Base-by-base conservation (phyloP, 1,140 invertebrate species). In the Conopomorpha cramerella region DNA sequence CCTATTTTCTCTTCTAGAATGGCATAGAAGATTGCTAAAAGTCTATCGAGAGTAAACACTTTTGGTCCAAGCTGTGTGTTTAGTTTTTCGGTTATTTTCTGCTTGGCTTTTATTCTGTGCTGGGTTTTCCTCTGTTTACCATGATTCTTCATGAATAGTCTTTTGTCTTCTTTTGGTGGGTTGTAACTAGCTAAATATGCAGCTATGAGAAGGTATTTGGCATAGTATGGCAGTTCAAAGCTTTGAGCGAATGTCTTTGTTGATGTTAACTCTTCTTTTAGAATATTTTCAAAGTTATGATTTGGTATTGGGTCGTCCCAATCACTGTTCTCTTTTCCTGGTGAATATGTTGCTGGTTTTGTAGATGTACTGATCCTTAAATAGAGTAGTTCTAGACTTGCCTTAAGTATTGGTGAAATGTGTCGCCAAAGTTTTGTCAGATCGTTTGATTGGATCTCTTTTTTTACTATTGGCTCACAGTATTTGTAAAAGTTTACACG, bases 101-200 rank as follows among this genome's bases (percentile, higher is more conserved):
- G 81, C 51, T 78, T 80, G 1, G 81, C 80, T 46, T 81, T 83
- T 0, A 76, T 79, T 49, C 80, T 81, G 49, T 84, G 82, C 53
- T 81, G 51, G 34, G 74, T 66, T 52, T 83, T 83, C 45, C 78
- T 64, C 62, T 84, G 77, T 58, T 83, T 81, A 17, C 82, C 84
- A 68, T 88, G 81, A 63, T 86, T 63, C 79, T 92, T 92, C 52
- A 90, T 81, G 58, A 93, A 95, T 2, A 93, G 63, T 35, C 87
- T 78, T 56, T 89, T 91, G 62, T 96, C 93, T 48, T 90, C 85
- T 52, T 91, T 93, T 0, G 86, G 81, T 0, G 91, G 89, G 72
- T 95, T 95, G 51, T 95, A 92, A 14, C 93, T 96, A 0, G 93
- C 93, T 37, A 96, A 72, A 64, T 92, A 96, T 4, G 92, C 88